phyloP scores from a whole-genome alignment of 2,888 invertebrate genomes.

The Asteroscopus sphinx region DNA sequence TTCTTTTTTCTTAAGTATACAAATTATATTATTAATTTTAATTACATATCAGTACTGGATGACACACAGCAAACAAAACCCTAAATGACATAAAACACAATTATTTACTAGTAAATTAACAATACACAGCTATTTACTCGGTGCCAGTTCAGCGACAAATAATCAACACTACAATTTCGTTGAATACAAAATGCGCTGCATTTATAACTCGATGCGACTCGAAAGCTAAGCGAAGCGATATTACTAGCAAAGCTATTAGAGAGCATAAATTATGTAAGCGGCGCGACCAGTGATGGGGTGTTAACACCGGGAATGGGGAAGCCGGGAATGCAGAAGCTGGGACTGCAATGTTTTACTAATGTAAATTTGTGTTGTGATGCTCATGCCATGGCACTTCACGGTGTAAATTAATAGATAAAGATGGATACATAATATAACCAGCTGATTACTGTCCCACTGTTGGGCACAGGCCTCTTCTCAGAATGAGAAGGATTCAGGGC shows the following conservation, averaged over 20 bases:
- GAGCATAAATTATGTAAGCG: conserved; percentile 53
- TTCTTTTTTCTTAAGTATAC: too few species aligned
- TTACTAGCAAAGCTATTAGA: conserved; percentile 53
- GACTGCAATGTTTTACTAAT: too few species aligned
- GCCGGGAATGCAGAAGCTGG: background rate
- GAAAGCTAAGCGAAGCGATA: conserved; percentile 49
- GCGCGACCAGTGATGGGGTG: conserved; percentile 32
- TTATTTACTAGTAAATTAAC: background rate
- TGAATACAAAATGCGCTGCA: conserved; percentile 28
- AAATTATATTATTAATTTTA: too few species aligned
- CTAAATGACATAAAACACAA: background rate
- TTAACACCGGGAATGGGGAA: conserved; percentile 1
- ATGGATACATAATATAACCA: too few species aligned
- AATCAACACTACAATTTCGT: conserved; percentile 36
- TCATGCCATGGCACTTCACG: too few species aligned
- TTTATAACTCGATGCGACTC: conserved; percentile 35
- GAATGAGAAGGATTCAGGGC: too few species aligned
- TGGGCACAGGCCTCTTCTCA: too few species aligned
- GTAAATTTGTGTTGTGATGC: too few species aligned
- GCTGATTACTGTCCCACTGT: too few species aligned
- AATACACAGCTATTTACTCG: conserved; percentile 19
- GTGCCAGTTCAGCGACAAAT: conserved; percentile 33
- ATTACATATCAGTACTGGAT: too few species aligned
- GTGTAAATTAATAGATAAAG: too few species aligned
- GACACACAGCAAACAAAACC: too few species aligned